Percentiles rank a stretch among this genome's conserved stretches.
Conservation (phyloP, 2,113 vertebrate genomes). For the Ctenomys sociabilis region DNA sequence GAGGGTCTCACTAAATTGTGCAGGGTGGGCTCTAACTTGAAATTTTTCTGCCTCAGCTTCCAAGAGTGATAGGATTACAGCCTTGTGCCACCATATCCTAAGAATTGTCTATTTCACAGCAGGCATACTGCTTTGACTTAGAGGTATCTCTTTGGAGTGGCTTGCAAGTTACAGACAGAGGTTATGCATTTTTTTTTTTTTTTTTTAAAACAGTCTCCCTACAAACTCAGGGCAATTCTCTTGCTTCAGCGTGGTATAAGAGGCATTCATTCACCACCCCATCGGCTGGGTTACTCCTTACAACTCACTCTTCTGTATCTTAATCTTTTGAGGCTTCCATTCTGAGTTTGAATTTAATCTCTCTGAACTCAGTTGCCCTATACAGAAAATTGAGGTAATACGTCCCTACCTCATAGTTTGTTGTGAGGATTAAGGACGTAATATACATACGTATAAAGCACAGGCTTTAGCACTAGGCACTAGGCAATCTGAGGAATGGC, state of each 20-base stretch:
- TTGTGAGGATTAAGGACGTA: neutral
- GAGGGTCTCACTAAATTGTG: neutral
- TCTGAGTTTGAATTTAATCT: neutral
- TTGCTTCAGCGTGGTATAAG: neutral
- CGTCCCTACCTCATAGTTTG: neutral
- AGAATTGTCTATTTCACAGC: neutral
- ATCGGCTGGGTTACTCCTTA: neutral
- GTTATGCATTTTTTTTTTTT: too few relatives aligned
- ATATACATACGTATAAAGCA: neutral
- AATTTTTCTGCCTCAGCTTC: neutral
- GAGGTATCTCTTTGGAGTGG: neutral
- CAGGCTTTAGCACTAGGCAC: neutral
- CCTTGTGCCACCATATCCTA: neutral
- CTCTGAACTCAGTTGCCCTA: neutral
- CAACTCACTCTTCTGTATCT: neutral
- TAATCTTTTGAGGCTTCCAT: neutral
- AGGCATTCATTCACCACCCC: neutral
- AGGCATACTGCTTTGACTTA: slow-evolving; percentile 24
- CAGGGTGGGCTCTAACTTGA: neutral
- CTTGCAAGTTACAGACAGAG: neutral
- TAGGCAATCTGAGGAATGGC: neutral
- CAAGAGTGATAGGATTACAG: neutral
- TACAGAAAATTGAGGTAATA: slow-evolving; percentile 5
- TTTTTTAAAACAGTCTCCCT: neutral
- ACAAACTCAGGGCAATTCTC: neutral